Conservation (phyloP, 2,888 invertebrate genomes). For the Phasia obesa region DNA sequence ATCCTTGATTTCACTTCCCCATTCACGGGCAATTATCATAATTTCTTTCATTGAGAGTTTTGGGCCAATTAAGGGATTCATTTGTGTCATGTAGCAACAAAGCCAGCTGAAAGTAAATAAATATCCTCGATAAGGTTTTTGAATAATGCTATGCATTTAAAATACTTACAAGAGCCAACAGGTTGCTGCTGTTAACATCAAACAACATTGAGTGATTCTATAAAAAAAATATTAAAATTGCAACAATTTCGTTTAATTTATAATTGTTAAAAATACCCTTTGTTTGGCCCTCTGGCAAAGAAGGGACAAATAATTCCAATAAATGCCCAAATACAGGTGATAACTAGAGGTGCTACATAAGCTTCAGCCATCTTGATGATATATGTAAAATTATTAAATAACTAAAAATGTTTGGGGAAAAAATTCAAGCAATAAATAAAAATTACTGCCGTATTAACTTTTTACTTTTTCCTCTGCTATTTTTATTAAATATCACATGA, state of each 20-base stretch:
- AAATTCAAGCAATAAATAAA: slow-evolving; percentile 47
- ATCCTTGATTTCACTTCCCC: slow-evolving; percentile 79
- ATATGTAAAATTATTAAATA: slow-evolving; percentile 40
- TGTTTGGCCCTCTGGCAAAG: slow-evolving; percentile 80
- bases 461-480: slow-evolving; percentile 18
- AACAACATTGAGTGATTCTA: slow-evolving; percentile 80
- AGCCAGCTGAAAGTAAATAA: slow-evolving; percentile 79
- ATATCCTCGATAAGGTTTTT: no score
- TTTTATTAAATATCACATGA: slow-evolving; percentile 72
- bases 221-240: slow-evolving; percentile 11
- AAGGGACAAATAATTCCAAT: slow-evolving; percentile 80
- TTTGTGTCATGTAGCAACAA: slow-evolving; percentile 81
- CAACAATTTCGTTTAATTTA: background rate
- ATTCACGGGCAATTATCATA: slow-evolving; percentile 80
- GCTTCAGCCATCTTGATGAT: slow-evolving; percentile 77
- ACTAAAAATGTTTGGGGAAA: slow-evolving; percentile 12
- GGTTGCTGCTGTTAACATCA: slow-evolving; percentile 80
- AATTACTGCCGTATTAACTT: slow-evolving; percentile 37
- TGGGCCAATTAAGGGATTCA: slow-evolving; percentile 81
- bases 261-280: slow-evolving; percentile 75
- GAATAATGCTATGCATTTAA: background rate
- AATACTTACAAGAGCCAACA: slow-evolving; percentile 81
- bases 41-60: slow-evolving; percentile 79
- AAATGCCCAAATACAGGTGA: slow-evolving; percentile 79
- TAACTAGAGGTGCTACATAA: slow-evolving; percentile 77